Percentiles rank a stretch among this genome's conserved stretches.
Evolutionary conservation across 2,888 invertebrate species (phyloP).

Genomic region (Lasioglossum malachurum): DNA sequence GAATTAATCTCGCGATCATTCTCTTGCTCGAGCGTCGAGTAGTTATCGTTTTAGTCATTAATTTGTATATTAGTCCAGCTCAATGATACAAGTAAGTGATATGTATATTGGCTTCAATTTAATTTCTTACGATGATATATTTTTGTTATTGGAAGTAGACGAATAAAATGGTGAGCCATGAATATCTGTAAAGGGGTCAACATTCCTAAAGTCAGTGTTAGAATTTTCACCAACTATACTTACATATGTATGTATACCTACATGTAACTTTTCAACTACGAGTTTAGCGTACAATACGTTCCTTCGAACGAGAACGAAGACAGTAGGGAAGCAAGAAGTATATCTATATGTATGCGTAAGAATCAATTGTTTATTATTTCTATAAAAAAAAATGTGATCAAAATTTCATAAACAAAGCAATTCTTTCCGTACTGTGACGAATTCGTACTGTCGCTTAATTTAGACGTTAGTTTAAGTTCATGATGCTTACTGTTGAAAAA

Average conservation of each 20-base stretch:
- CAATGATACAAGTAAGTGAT: constrained; percentile 51
- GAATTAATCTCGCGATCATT: constrained; percentile 6
- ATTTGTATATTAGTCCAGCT: constrained; percentile 53
- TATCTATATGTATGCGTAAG: background rate
- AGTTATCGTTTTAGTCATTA: constrained; percentile 36
- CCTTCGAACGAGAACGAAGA: constrained; percentile 2
- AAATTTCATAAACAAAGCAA: constrained; percentile 25
- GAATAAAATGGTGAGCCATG: constrained; percentile 69
- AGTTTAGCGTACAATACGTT: background rate
- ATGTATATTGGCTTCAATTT: constrained; percentile 74
- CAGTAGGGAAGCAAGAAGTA: background rate
- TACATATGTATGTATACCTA: background rate
- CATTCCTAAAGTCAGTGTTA: constrained; percentile 15
- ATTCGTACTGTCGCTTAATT: constrained; percentile 11
- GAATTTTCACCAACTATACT: background rate
- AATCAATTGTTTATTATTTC: constrained; percentile 37
- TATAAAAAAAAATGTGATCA: constrained; percentile 16
- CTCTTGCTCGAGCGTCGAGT: constrained; percentile 29
- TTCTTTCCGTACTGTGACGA: constrained; percentile 3
- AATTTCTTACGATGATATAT: constrained; percentile 79
- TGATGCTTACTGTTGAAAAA: constrained; percentile 5
- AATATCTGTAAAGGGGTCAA: constrained; percentile 52
- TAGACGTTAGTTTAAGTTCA: constrained; percentile 28
- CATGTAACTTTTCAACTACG: constrained; percentile 1
- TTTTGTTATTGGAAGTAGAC: constrained; percentile 80